Evolutionary conservation across 2,113 vertebrate genomes (phyloP), one percentile per base, ranked within the genome.

Genomic region (Rhea pennata): DNA sequence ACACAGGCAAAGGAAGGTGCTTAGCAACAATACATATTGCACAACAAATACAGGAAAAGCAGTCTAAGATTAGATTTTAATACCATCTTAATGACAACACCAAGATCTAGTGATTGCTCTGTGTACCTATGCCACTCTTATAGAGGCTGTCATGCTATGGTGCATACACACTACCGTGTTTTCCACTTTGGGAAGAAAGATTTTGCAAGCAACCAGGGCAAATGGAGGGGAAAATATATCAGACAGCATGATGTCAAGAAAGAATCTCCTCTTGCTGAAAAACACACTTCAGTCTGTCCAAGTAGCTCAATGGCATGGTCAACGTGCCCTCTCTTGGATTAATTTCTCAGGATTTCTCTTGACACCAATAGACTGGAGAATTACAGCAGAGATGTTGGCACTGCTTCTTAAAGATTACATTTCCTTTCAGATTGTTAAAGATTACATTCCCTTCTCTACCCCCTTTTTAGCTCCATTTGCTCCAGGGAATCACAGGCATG

Each of bases 51-150:
- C 66, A 69, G 51, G 67, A 66, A 64, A 94, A 91, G 83, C 42
- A 78, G 54, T 72, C 9, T 88, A 74, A 92, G 67, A 95, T 96
- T 77, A 54, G 77, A 80, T 91, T 96, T 96, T 95, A 93, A 95
- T 92, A 84, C 50, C 62, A 33, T 79, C 26, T 66, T 84, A 95
- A 93, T 80, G 59, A 92, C 88, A 95, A 48, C 31, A 53, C 62
- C 5, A 48, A 40, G 39, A 78, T 78, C 61, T 77, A 58, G 48
- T 78, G 82, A 92, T 48, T 91, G 61, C 39, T 91, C 51, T 91
- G 61, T 0, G 0, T 39, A 91, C n/a, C 69, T 73, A 9, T 42
- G 33, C 51, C 11, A n/a, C 73, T 89, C 66, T 51, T 64, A 88
- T 29, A 62, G 81, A 71, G 51, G 33, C 51, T 53, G 31, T 40